Conservation (phyloP, 2,113 vertebrate species). For the Anguilla rostrata region DNA sequence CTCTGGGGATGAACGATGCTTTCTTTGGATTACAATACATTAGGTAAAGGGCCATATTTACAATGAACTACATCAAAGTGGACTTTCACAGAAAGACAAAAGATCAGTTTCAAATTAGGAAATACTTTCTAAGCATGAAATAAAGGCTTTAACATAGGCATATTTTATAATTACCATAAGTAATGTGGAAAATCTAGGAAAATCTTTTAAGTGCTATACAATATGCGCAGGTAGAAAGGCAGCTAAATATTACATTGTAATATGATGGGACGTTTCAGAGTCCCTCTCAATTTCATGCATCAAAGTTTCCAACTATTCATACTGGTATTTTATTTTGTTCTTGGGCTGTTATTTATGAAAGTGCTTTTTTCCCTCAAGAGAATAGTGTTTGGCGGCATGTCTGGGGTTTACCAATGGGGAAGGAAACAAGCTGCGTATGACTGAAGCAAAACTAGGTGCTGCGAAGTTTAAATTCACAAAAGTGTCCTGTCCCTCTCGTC, state of each 20-base stretch:
- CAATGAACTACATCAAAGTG: constrained; percentile 33
- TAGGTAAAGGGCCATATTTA: constrained; percentile 37
- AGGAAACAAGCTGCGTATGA: not conserved
- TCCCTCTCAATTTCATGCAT: constrained; percentile 28
- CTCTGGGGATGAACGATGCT: constrained; percentile 35
- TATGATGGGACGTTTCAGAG: not conserved
- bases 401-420: not conserved
- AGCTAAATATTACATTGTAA: constrained; percentile 17
- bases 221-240: constrained; percentile 29
- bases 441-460: not conserved
- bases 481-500: not conserved
- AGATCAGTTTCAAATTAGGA: not conserved
- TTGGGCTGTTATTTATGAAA: constrained; percentile 39
- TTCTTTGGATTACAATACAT: constrained; percentile 42
- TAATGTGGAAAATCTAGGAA: constrained; percentile 13
- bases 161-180: constrained; percentile 9
- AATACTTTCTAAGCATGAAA: constrained; percentile 10
- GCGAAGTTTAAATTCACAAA: not conserved
- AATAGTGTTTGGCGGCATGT: not conserved
- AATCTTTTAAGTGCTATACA: constrained; percentile 24
- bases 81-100: constrained; percentile 2
- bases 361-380: constrained; percentile 39
- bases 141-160: constrained; percentile 1
- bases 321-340: constrained; percentile 24
- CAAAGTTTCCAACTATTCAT: not conserved